Base-by-base conservation (phyloP, 2,113 vertebrate genomes). In the Papio anubis region DNA sequence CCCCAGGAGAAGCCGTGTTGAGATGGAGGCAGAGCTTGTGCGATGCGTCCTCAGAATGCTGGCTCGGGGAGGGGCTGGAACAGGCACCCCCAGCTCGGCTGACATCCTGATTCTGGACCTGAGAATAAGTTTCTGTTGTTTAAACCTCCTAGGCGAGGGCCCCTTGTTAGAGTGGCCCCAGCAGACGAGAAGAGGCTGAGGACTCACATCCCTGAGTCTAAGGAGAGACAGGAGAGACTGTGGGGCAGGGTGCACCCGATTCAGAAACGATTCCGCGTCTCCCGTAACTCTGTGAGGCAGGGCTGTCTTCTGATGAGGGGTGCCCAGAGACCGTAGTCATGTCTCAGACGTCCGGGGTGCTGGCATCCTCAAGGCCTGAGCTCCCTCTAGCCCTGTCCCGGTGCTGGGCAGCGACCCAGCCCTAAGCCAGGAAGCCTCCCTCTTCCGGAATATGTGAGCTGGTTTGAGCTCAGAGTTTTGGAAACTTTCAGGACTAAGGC, bases 21-120 rank as follows among this genome's bases (percentile, higher is more conserved):
- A 38, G 20, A 21, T 4, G 6, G 43, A 57, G 32, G 16, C 68
- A 50, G 59, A 70, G 84, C 2, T 18, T 0, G 10, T 45, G 43
- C 3, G 18, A 35, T 0, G 20, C 10, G 1, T 5, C 3, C 16
- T 1, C 10, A 5, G 76, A 5, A 21, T 0, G 23, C 38, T 6
- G 52, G 38, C 4, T 16, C 6, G 5, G 0, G 30, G 17, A 11
- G 25, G 23, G 16, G 11, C 35, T 12, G 43, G 40, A 32, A 25
- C 9, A 8, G 3, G 0, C 2, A n/a, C 40, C 21, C 68, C 8
- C 0, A 0, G 14, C 27, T 27, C 43, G 3, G n/a, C 45, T 3
- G 2, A 27, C 20, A 1, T n/a, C 82, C 3, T 0, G 3, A 21
- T 27, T 70, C 52, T 0, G 2, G 45, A 30, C 17, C n/a, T 16